Conservation (phyloP, 2,113 vertebrate genomes). For the Upupa epops region DNA sequence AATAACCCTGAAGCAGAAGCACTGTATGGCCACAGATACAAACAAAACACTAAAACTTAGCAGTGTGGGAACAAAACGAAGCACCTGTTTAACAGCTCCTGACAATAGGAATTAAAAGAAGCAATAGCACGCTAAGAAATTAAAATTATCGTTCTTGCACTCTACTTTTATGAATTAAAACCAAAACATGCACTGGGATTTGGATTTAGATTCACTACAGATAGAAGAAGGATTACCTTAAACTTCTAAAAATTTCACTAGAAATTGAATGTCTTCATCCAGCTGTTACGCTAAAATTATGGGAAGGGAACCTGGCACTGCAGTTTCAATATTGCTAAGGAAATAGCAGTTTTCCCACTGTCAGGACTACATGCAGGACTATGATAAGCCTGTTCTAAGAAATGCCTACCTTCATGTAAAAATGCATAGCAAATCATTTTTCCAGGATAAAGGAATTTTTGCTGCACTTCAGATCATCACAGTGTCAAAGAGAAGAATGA, state of each 20-base stretch:
- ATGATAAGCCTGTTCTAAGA: slow-evolving; percentile 12
- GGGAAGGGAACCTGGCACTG: background rate
- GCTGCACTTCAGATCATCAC: background rate
- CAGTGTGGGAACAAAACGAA: background rate
- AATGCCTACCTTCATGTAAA: slow-evolving; percentile 11
- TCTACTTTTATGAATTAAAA: background rate
- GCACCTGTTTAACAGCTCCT: background rate
- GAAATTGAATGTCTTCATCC: background rate
- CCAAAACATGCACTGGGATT: background rate
- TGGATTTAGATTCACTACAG: background rate
- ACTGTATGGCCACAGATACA: background rate
- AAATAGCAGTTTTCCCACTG: background rate
- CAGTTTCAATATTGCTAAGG: background rate
- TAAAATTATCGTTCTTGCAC: background rate
- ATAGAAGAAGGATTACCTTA: background rate
- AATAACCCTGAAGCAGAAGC: background rate
- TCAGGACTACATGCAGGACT: background rate
- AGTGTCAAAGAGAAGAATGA: background rate
- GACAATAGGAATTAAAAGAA: background rate
- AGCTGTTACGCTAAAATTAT: background rate
- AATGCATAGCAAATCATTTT: slow-evolving; percentile 2
- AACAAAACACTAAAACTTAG: background rate
- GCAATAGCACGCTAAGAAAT: background rate
- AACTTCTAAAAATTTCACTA: background rate
- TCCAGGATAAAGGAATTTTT: background rate